Conservation (phyloP, 2,888 invertebrate species). For the Aphidoletes aphidimyza region DNA sequence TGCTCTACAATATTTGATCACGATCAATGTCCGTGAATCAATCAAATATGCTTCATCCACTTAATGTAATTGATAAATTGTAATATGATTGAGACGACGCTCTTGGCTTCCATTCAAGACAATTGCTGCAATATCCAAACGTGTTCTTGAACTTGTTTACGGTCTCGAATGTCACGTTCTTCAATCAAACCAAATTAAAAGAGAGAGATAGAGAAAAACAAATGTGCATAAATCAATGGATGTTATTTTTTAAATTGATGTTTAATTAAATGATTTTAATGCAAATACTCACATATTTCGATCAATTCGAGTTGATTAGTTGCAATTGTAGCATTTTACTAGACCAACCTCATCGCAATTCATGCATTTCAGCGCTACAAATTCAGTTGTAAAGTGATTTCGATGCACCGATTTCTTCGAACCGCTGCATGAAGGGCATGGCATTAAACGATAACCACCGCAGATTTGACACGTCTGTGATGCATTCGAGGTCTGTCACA, state of each 20-base stretch:
- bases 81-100: not conserved
- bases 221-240: no score
- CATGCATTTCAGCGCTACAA: conserved; percentile 93
- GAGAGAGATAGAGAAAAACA: no score
- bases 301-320: conserved; percentile 56
- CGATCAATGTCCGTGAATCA: not conserved
- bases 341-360: conserved; percentile 95
- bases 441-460: conserved; percentile 90
- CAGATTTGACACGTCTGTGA: conserved; percentile 87
- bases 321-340: conserved; percentile 88
- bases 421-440: conserved; percentile 92
- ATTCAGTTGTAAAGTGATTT: conserved; percentile 94
- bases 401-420: conserved; percentile 95
- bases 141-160: not conserved
- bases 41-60: not conserved
- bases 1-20: not conserved
- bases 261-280: no score
- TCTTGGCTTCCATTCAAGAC: not conserved
- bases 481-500: conserved; percentile 78
- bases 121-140: not conserved
- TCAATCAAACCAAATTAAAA: not conserved
- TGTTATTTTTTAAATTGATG: no score
- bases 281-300: not conserved
- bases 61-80: not conserved
- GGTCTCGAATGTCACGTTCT: not conserved